Conservation (phyloP, 2,888 invertebrate genomes). For the Danaus chrysippus region DNA sequence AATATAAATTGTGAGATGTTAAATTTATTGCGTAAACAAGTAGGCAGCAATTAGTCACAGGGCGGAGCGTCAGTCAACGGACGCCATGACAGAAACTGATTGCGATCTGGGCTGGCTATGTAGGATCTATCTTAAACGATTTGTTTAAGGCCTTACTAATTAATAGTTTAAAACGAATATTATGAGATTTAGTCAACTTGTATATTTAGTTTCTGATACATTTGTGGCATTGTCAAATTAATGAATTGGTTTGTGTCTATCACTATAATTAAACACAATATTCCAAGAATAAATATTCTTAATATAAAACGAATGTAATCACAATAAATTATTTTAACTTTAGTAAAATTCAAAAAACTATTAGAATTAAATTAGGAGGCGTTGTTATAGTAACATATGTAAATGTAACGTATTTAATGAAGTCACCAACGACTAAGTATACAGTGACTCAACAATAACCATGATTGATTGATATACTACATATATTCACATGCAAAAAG, state of each 20-base stretch:
- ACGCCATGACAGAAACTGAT: constrained; percentile 44
- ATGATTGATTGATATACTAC: too few species aligned
- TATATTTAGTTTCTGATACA: not conserved
- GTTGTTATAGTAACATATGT: too few species aligned
- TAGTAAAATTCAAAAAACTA: too few species aligned
- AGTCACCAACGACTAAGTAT: too few species aligned
- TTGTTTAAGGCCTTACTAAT: constrained; percentile 21
- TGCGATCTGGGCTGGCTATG: constrained; percentile 34
- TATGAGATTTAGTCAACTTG: constrained; percentile 1
- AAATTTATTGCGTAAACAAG: constrained; percentile 59
- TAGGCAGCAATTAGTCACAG: constrained; percentile 64
- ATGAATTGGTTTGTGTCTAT: not conserved
- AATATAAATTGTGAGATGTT: constrained; percentile 33
- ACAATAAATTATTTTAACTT: too few species aligned
- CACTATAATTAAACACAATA: not conserved
- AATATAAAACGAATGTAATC: too few species aligned
- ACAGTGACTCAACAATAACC: too few species aligned
- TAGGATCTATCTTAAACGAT: constrained; percentile 26
- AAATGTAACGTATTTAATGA: too few species aligned
- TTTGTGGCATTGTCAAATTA: not conserved
- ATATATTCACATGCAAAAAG: too few species aligned
- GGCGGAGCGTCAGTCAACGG: constrained; percentile 53
- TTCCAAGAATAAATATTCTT: too few species aligned
- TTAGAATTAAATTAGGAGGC: too few species aligned
- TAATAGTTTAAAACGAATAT: constrained; percentile 1